These are phyloP conservation scores for Drosophila atripex DNA, from an alignment of 2,888 invertebrate genomes.

Conservation along the genomic window DNA sequence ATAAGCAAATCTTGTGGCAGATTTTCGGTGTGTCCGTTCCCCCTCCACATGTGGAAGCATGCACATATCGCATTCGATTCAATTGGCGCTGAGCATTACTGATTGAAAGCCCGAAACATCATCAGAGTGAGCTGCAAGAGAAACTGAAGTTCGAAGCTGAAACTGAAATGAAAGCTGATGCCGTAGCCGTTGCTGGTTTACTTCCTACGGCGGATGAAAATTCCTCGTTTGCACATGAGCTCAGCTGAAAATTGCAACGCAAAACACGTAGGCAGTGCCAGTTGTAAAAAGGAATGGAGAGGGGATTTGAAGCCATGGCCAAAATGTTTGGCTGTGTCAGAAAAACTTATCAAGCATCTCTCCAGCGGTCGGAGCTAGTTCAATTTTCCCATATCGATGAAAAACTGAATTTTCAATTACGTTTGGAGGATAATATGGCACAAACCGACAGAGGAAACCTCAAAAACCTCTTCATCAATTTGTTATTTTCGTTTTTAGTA, in stretches of 20 bases:
- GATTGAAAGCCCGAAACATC: constrained; percentile 70
- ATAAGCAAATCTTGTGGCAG: constrained; percentile 43
- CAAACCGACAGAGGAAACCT: constrained; percentile 8
- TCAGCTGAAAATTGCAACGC: constrained; percentile 80
- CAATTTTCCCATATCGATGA: constrained; percentile 52
- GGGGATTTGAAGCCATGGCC: constrained; percentile 22
- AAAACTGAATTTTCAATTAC: constrained; percentile 68
- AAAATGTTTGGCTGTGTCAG: constrained; percentile 73
- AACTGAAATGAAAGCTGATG: constrained; percentile 6
- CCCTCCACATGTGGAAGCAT: constrained; percentile 9
- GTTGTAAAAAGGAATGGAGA: constrained; percentile 10
- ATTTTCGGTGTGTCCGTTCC: neutral
- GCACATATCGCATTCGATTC: constrained; percentile 78
- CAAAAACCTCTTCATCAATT: neutral
- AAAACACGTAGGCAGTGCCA: constrained; percentile 68
- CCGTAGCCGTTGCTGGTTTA: neutral
- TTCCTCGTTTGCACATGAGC: constrained; percentile 76
- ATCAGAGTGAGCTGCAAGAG: constrained; percentile 29
- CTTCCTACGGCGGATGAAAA: constrained; percentile 49
- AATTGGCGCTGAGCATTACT: constrained; percentile 79
- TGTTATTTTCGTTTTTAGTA: neutral
- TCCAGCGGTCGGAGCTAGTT: constrained; percentile 24
- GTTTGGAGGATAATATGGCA: constrained; percentile 22
- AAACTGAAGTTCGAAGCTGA: constrained; percentile 24
- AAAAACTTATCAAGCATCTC: constrained; percentile 72